phyloP scores from a whole-genome alignment of 2,797 vertebrate genomes.

The Acomys russatus region DNA sequence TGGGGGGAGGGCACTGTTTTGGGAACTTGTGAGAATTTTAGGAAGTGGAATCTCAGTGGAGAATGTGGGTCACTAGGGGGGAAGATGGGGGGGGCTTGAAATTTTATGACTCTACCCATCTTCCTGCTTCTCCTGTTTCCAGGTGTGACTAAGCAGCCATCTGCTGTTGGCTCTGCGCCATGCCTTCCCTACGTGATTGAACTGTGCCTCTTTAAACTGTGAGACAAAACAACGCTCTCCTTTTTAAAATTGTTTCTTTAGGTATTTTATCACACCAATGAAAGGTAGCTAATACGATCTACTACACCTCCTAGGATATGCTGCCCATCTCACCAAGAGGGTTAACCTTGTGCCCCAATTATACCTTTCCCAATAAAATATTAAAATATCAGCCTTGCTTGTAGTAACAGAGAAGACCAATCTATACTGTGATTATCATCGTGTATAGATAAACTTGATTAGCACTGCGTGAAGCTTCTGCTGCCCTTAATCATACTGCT shows the following conservation, averaged over 20 bases:
- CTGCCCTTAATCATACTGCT: constrained; percentile 31
- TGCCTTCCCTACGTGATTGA: background rate
- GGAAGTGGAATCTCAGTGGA: background rate
- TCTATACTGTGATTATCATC: background rate
- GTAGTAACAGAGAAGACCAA: constrained; percentile 25
- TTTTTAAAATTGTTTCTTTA: background rate
- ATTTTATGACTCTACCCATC: background rate
- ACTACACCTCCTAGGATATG: background rate
- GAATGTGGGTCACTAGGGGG: background rate
- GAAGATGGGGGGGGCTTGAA: background rate
- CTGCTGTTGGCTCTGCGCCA: background rate
- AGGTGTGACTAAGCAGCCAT: background rate
- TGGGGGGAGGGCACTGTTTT: background rate
- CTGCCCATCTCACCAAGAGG: background rate
- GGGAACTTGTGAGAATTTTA: background rate
- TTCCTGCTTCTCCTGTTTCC: background rate
- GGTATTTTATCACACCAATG: background rate
- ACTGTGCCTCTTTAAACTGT: background rate
- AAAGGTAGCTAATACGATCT: background rate
- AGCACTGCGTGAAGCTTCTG: constrained; percentile 6
- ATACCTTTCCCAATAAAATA: constrained; percentile 20
- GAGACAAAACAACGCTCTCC: background rate
- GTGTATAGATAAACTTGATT: constrained; percentile 29
- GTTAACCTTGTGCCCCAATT: background rate
- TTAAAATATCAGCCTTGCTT: constrained; percentile 47